Evolutionary conservation across 2,797 vertebrate genomes (phyloP).

Genomic region (Microctenopoma stevenorrisi): DNA sequence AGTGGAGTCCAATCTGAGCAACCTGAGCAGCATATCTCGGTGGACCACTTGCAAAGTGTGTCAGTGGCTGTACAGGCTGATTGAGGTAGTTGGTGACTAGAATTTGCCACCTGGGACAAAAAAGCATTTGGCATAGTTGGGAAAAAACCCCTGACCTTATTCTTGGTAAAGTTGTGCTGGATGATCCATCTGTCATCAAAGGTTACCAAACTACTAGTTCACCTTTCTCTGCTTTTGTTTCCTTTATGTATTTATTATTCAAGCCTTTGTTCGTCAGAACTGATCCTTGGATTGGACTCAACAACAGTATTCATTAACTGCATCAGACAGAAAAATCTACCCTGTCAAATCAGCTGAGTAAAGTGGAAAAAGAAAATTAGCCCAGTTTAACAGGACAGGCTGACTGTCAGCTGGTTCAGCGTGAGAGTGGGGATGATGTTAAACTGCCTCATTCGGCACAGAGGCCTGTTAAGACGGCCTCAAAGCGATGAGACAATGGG

Average conservation of each 20-base stretch:
- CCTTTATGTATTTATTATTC: background rate
- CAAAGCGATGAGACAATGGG: constrained; percentile 42
- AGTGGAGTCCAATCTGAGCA: constrained; percentile 52
- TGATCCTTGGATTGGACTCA: background rate
- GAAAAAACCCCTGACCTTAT: background rate
- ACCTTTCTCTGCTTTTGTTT: background rate
- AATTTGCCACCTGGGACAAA: constrained; percentile 14
- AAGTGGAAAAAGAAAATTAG: constrained; percentile 24
- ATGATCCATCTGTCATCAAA: constrained; percentile 25
- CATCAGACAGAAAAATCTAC: constrained; percentile 7
- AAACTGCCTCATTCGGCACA: constrained; percentile 16
- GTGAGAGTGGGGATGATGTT: constrained; percentile 26
- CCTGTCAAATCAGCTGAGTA: constrained; percentile 6
- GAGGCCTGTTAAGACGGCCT: constrained; percentile 9
- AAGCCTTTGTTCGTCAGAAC: constrained; percentile 2
- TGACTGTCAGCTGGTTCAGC: constrained; percentile 48
- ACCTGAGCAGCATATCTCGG: constrained; percentile 45
- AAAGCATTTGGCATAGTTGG: constrained; percentile 1
- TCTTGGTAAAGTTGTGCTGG: constrained; percentile 3
- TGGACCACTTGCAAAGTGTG: constrained; percentile 47
- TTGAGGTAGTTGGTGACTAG: constrained; percentile 36
- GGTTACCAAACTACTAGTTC: background rate
- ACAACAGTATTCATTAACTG: constrained; percentile 8
- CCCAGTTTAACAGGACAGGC: constrained; percentile 21
- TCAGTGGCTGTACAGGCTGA: constrained; percentile 42